Conservation (phyloP, 2,113 vertebrate species). For the Pycnonotus jocosus region DNA sequence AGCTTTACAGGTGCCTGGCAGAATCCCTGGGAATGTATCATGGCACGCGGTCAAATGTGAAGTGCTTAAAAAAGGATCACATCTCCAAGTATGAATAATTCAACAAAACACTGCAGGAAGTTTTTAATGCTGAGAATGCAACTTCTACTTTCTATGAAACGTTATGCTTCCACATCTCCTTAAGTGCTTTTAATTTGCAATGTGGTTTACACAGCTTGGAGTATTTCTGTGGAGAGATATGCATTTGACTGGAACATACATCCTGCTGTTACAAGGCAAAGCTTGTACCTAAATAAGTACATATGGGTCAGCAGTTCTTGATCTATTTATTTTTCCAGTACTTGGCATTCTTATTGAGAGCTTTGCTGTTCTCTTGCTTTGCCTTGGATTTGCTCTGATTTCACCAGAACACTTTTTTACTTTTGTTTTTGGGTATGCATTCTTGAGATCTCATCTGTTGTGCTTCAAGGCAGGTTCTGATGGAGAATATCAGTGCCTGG, state of each 20-base stretch:
- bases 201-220: neutral
- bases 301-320: neutral
- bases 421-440: neutral
- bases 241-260: neutral
- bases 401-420: neutral
- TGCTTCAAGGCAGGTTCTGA: neutral
- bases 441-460: neutral
- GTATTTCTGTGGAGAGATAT: neutral
- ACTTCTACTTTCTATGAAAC: neutral
- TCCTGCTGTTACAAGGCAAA: neutral
- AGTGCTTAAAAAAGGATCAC: neutral
- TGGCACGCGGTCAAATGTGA: neutral
- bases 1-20: neutral
- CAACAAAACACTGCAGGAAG: neutral
- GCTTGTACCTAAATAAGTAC: neutral
- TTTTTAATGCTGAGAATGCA: neutral
- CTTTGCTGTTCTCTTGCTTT: neutral
- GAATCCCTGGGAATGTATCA: neutral
- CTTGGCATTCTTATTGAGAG: neutral
- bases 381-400: neutral
- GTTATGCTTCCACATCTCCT: neutral
- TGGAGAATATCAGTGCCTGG: neutral
- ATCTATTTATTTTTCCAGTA: neutral
- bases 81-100: neutral
- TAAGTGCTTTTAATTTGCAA: neutral